Evolutionary conservation across 2,888 invertebrate species (phyloP), one percentile per base, ranked within the genome.

Genomic region (Mamestra brassicae): DNA sequence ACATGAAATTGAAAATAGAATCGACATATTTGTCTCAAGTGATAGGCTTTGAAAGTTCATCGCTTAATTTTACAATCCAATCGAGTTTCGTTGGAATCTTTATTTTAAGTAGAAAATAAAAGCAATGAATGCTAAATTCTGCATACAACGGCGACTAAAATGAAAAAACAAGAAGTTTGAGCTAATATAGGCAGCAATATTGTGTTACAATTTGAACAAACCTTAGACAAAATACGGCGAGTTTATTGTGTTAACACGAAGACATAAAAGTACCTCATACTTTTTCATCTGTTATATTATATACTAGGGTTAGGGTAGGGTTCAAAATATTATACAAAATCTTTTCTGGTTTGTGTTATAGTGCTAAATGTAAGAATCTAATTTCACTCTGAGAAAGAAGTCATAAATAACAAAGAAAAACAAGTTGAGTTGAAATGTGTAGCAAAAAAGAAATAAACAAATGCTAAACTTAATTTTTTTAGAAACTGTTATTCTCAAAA

Each of bases 1-100:
- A 71, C 36, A 50, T 42, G 55, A 57, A 77, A 82, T 80, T 72
- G 70, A 78, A 81, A 81, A 81, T 71, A 70, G 57, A 81, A 67
- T 38, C 62, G 70, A 70, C 50, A 63, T 52, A 63, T 81, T 58
- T 67, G 38, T 77, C 52, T 70, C 2, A n/a, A 67, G 52, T 42
- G 15, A n/a, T 15, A 55, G 26, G 4, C 60, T 71, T 62, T 58
- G 11, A 66, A 61, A 45, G 3, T 57, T 4, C 15, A 57, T 1
- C 58, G 17, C 7, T 50, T 57, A 17, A 36, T 38, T 55, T 65
- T 34, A 13, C 36, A 66, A 36, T 42, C 11, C 17, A 36, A 38
- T 60, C 3, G 10, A 47, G 4, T 76, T 2, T 34, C 17, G 42
- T 45, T 45, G 7, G 15, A 8, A 42, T 6, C 8, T n/a, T 4